phyloP scores from a whole-genome alignment of 2,113 vertebrate genomes.

The Elaphurus davidianus region DNA sequence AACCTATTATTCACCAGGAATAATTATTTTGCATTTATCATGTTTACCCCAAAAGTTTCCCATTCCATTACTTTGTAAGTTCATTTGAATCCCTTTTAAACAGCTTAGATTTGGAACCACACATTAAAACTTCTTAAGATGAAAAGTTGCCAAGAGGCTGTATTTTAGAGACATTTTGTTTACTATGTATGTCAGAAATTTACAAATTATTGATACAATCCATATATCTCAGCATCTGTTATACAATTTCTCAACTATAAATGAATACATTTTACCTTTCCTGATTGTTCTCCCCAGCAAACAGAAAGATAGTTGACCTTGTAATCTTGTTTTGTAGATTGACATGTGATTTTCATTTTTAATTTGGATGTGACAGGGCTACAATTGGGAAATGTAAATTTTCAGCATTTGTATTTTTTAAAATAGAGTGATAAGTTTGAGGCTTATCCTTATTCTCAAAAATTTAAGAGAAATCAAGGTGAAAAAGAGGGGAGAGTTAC shows the following conservation, averaged over 20 bases:
- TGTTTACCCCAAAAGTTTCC: neutral
- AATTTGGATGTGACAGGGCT: neutral
- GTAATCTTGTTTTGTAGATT: neutral
- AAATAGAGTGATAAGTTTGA: neutral
- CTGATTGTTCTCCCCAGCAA: neutral
- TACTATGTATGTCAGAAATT: constrained; percentile 29
- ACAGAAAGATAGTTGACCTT: neutral
- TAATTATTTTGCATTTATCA: neutral
- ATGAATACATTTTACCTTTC: neutral
- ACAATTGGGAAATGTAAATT: neutral
- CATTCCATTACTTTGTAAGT: neutral
- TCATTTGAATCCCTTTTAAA: neutral
- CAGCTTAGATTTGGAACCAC: neutral
- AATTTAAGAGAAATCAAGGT: neutral
- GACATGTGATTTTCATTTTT: neutral
- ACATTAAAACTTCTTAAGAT: neutral
- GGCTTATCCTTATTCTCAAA: neutral
- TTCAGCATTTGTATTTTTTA: neutral
- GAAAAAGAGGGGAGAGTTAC: neutral
- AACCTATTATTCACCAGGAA: neutral
- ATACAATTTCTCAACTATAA: constrained; percentile 32
- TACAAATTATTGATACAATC: constrained; percentile 22
- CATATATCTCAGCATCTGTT: constrained; percentile 47
- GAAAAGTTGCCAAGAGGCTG: neutral
- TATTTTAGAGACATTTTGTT: constrained; percentile 9